Evolutionary conservation across 2,797 vertebrate genomes (phyloP).

Genomic region (Hydrolagus colliei): DNA sequence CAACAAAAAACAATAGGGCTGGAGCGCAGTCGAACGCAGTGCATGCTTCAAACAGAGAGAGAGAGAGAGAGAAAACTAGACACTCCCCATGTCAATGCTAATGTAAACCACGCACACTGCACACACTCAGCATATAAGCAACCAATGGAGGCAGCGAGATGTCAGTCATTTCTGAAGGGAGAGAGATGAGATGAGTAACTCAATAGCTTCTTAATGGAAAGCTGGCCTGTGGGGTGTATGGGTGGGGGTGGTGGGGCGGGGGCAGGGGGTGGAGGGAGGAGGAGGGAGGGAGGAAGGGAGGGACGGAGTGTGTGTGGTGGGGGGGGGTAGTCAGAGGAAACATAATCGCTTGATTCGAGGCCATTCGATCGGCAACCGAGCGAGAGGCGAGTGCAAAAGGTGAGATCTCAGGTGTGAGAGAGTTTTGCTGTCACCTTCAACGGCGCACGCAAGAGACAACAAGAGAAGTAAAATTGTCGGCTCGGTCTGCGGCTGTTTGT

Average conservation of each 20-base stretch:
- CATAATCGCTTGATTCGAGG: no score
- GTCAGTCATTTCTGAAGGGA: no score
- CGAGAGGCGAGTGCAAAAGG: no score
- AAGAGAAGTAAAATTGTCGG: no score
- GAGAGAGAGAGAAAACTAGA: slow-evolving; percentile 41
- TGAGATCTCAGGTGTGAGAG: no score
- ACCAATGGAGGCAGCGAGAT: slow-evolving; percentile 48
- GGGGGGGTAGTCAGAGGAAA: neutral
- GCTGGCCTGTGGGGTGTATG: neutral
- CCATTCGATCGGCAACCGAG: no score
- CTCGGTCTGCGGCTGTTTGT: no score
- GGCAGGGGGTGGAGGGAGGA: neutral
- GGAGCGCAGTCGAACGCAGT: slow-evolving; percentile 46
- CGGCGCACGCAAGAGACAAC: no score
- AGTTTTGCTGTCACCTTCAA: no score
- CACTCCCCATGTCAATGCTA: slow-evolving; percentile 67
- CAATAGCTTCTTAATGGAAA: neutral
- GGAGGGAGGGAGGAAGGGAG: neutral
- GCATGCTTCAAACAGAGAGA: slow-evolving; percentile 53
- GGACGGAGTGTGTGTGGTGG: neutral
- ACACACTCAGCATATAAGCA: slow-evolving; percentile 56
- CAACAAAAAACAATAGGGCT: slow-evolving; percentile 5
- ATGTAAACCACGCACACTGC: slow-evolving; percentile 57
- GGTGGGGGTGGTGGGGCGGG: neutral
- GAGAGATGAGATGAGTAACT: slow-evolving; percentile 38